Evolutionary conservation across 2,888 invertebrate species (phyloP).

Genomic region (Tetragonisca angustula): DNA sequence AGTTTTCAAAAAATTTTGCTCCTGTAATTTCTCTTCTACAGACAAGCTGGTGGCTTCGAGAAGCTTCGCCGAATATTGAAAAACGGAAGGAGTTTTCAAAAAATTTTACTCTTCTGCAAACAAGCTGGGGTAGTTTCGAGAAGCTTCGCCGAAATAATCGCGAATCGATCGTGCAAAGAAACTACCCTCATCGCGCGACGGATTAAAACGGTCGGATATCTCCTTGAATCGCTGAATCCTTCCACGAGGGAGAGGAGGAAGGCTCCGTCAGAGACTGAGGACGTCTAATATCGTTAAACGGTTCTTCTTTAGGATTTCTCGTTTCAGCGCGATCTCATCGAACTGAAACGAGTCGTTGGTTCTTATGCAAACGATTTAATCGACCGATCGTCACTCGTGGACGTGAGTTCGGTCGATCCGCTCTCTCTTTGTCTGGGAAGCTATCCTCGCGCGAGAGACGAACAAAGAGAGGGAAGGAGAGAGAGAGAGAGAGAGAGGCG

Average conservation of each 20-base stretch:
- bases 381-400: conserved; percentile 72
- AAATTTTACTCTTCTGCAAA: no score
- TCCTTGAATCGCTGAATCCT: not conserved
- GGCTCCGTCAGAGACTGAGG: not conserved
- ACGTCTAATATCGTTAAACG: not conserved
- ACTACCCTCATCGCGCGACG: not conserved
- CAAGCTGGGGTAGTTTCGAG: no score
- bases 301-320: conserved; percentile 1
- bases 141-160: not conserved
- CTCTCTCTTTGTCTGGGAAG: not conserved
- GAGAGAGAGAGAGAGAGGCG: conserved; percentile 65
- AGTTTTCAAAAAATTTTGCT: no score
- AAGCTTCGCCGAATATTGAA: not conserved
- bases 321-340: conserved; percentile 10
- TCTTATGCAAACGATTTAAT: conserved; percentile 74
- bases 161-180: not conserved
- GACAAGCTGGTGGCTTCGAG: no score
- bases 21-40: no score
- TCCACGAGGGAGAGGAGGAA: not conserved
- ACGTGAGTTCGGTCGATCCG: not conserved
- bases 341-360: conserved; percentile 36
- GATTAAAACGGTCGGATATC: not conserved
- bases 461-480: conserved; percentile 50
- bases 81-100: no score
- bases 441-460: conserved; percentile 53